Evolutionary conservation across 2,113 vertebrate genomes (phyloP).

Genomic region (Hiodon tergisus): DNA sequence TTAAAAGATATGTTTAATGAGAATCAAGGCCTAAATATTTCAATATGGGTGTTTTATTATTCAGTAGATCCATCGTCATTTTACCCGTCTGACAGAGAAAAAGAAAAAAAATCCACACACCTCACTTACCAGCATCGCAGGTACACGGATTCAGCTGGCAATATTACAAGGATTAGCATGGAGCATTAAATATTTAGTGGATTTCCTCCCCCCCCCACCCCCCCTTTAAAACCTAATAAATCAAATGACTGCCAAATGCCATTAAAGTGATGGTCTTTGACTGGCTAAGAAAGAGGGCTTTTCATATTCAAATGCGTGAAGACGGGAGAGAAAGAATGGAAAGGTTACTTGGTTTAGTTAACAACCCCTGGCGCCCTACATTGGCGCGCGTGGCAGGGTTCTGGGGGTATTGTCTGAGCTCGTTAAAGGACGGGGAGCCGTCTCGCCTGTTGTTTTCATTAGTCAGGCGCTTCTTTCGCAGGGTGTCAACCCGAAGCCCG

Average conservation of each 20-base stretch:
- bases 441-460: slow-evolving; percentile 52
- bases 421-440: background rate
- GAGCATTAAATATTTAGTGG: slow-evolving; percentile 99
- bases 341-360: slow-evolving; percentile 93
- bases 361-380: slow-evolving; percentile 77
- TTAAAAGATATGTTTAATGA: slow-evolving; percentile 93
- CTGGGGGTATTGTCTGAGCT: slow-evolving; percentile 28
- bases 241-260: slow-evolving; percentile 99
- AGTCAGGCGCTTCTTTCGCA: slow-evolving; percentile 29
- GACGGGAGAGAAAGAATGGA: slow-evolving; percentile 81
- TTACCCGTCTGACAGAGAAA: slow-evolving; percentile 81
- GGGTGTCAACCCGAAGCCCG: slow-evolving; percentile 15
- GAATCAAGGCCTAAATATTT: slow-evolving; percentile 98
- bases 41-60: slow-evolving; percentile 98
- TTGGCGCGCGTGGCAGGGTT: slow-evolving; percentile 54
- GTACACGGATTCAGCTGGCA: slow-evolving; percentile 93
- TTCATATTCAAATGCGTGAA: slow-evolving; percentile 98
- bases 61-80: slow-evolving; percentile 96
- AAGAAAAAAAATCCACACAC: slow-evolving; percentile 66
- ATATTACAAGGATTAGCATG: slow-evolving; percentile 99
- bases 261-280: slow-evolving; percentile 98
- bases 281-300: slow-evolving; percentile 83
- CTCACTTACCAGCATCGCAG: slow-evolving; percentile 82
- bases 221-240: slow-evolving; percentile 93
- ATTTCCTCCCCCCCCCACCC: slow-evolving; percentile 67